A percentile compares a stretch with the other conserved stretches of the same genome.
Evolutionary conservation across 1,140 invertebrate genomes (phyloP).

Genomic region (Drosophila nikananu): DNA sequence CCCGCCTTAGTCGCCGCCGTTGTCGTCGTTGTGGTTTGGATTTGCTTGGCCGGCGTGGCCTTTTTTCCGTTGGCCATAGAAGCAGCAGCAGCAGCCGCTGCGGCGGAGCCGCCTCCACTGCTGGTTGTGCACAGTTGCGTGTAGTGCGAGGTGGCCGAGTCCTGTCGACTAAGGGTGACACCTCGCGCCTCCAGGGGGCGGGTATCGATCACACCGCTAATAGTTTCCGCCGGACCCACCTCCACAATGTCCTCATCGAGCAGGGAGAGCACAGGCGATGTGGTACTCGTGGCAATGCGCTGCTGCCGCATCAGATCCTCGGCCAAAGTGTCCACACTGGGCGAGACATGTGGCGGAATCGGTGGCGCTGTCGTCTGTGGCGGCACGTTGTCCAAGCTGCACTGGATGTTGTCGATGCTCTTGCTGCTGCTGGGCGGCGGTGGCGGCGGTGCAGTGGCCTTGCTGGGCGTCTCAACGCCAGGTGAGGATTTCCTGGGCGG

Average conservation of each 20-base stretch:
- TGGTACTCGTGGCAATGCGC: slow-evolving; percentile 62
- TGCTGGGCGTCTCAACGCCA: slow-evolving; percentile 83
- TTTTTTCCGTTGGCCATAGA: slow-evolving; percentile 66
- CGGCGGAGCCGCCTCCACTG: slow-evolving; percentile 39
- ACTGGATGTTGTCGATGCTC: slow-evolving; percentile 76
- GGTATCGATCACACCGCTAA: slow-evolving; percentile 89
- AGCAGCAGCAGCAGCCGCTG: slow-evolving; percentile 21
- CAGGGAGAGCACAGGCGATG: slow-evolving; percentile 69
- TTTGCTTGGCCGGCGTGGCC: slow-evolving; percentile 34
- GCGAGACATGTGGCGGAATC: slow-evolving; percentile 78
- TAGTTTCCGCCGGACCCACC: slow-evolving; percentile 89
- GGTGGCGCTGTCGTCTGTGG: slow-evolving; percentile 84
- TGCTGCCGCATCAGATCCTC: slow-evolving; percentile 77
- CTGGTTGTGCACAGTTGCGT: slow-evolving; percentile 77
- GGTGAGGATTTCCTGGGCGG: slow-evolving; percentile 89
- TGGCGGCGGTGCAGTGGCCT: slow-evolving; percentile 36
- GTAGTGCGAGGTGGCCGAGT: slow-evolving; percentile 69
- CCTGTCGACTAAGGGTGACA: slow-evolving; percentile 42
- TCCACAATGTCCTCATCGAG: slow-evolving; percentile 86
- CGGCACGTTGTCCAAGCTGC: slow-evolving; percentile 79
- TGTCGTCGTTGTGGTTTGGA: slow-evolving; percentile 34
- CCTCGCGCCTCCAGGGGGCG: slow-evolving; percentile 84
- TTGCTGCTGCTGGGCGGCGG: slow-evolving; percentile 61
- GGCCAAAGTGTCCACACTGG: slow-evolving; percentile 67
- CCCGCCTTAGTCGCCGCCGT: slow-evolving; percentile 31